Evolutionary conservation across 2,113 vertebrate species (phyloP).

Genomic region (pig (Sus scrofa)): DNA sequence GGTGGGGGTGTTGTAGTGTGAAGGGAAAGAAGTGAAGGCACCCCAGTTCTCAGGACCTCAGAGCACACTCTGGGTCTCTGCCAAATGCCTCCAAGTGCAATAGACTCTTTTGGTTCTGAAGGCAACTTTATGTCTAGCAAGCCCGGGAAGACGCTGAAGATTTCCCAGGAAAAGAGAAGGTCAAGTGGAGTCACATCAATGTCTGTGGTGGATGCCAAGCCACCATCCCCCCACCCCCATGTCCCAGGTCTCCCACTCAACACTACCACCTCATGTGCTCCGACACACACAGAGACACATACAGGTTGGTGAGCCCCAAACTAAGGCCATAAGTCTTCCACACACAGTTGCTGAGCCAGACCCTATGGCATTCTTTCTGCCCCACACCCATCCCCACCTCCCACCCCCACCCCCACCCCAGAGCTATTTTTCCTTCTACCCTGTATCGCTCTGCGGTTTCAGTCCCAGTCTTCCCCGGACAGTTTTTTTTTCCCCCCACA

Average conservation of each 20-base stretch:
- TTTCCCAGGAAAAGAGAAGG: neutral
- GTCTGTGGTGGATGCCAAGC: accelerated
- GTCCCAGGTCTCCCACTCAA: neutral
- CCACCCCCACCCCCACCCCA: too few relatives aligned
- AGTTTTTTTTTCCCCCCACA: accelerated
- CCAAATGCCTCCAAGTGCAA: neutral
- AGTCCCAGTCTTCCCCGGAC: neutral
- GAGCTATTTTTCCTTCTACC: too few relatives aligned
- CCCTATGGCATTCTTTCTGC: accelerated
- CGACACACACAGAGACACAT: neutral
- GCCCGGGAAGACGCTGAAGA: too few relatives aligned
- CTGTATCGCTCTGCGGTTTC: neutral
- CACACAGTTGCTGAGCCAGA: accelerated
- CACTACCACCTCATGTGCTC: accelerated
- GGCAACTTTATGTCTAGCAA: neutral
- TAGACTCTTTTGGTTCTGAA: neutral
- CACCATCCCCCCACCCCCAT: too few relatives aligned
- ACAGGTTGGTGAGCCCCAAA: neutral
- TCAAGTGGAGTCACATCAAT: neutral
- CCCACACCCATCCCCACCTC: too few relatives aligned
- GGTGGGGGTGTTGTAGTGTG: neutral
- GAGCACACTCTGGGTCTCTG: accelerated
- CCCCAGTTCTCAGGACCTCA: neutral
- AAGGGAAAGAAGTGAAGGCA: accelerated
- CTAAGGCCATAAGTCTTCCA: neutral